These are phyloP conservation scores for Sisyra terminalis DNA, from an alignment of 2,888 invertebrate species.

Conservation along the genomic window DNA sequence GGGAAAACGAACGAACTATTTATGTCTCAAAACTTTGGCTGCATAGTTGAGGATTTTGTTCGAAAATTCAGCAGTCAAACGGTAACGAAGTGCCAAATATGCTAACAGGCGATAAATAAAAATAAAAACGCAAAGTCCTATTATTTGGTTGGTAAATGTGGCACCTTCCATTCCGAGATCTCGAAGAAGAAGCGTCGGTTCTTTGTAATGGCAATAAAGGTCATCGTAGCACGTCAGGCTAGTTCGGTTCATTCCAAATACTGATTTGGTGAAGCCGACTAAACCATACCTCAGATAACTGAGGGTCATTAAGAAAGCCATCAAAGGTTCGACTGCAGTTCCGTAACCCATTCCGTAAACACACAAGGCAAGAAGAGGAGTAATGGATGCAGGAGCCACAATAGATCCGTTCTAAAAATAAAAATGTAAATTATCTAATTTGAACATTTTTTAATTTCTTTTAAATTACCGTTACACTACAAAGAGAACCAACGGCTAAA, in stretches of 20 bases:
- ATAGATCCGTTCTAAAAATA: constrained; percentile 41
- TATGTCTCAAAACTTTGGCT: constrained; percentile 35
- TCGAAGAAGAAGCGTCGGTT: constrained; percentile 7
- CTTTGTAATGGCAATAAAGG: constrained; percentile 10
- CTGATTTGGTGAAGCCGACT: constrained; percentile 27
- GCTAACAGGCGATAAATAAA: constrained; percentile 34
- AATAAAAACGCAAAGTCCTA: constrained; percentile 37
- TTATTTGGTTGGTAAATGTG: constrained; percentile 33
- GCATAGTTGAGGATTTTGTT: constrained; percentile 35
- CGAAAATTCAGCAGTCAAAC: constrained; percentile 36
- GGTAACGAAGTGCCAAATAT: constrained; percentile 38
- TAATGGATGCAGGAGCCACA: constrained; percentile 35
- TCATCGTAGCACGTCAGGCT: constrained; percentile 9
- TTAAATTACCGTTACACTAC: constrained; percentile 35
- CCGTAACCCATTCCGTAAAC: constrained; percentile 50
- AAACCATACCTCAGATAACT: constrained; percentile 54
- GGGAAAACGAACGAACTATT: no score
- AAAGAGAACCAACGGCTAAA: constrained; percentile 45
- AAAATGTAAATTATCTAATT: constrained; percentile 10
- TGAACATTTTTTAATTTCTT: constrained; percentile 1
- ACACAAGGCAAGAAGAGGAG: constrained; percentile 37
- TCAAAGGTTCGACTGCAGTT: constrained; percentile 30
- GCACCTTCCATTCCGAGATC: constrained; percentile 9
- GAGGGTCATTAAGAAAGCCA: constrained; percentile 35
- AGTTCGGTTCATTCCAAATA: constrained; percentile 8